Base-by-base conservation (phyloP, 2,113 vertebrate species). In the Phaethornis superciliosus region DNA sequence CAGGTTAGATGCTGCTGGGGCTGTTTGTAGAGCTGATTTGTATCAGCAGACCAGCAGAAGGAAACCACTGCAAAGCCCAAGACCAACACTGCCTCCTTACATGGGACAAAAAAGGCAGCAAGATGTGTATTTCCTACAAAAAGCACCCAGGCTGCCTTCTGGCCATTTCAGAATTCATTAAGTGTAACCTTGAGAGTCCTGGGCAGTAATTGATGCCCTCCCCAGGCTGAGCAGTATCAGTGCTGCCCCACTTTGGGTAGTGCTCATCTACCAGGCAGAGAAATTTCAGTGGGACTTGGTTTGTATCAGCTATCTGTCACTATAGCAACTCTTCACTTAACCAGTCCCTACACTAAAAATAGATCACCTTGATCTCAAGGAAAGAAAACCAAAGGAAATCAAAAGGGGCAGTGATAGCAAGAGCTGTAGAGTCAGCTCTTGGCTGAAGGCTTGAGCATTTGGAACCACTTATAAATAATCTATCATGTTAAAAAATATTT, bases 321-420 rank as follows among this genome's bases (percentile, higher is more conserved):
- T 98, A 98, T 98, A 96, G 98, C 97, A 98, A 98, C 97, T 81
- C 79, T 95, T 92, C 89, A 78, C 93, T 96, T 70, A 83, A 95
- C 84, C 93, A 96, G 89, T 58, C 63, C 90, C 74, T 33, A 24
- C 56, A 42, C 97, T 98, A 98, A 98, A 98, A 97, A 98, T 98
- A 98, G 94, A 96, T 96, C 96, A 97, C 96, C 97, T 98, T 97
- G 96, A 95, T 96, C 96, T 94, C 92, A 55, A 37, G 88, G 85
- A 88, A 94, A 85, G 85, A 81, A 96, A 94, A 94, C 82, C 89
- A 69, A 90, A 78, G 90, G 82, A 96, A 97, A 95, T 85, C 94
- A 28, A 86, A 92, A 82, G 67, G 81, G 89, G 47, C 81, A 85
- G 59, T 15, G 52, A 55, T 3, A 80, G 51, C 2, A 0, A 60